Conservation (phyloP, 1,140 invertebrate species). For the Drosophila setifemur region DNA sequence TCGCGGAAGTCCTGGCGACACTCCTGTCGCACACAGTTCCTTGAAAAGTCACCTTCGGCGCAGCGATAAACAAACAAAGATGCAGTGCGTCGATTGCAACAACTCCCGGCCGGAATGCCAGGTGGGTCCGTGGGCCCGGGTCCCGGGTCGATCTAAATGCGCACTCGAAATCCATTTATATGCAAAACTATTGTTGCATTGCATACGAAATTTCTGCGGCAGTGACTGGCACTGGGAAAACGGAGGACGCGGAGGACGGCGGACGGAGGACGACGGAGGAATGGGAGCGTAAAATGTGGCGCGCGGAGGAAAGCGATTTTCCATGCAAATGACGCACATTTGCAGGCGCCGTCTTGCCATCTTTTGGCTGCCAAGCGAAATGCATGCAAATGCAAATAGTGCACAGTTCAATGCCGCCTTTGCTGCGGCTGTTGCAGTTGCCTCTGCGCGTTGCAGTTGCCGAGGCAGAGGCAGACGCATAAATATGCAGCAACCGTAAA, state of each 20-base stretch:
- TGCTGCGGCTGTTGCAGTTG: slow-evolving; percentile 37
- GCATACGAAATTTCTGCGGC: slow-evolving; percentile 75
- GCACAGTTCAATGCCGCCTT: slow-evolving; percentile 60
- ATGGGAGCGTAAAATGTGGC: slow-evolving; percentile 44
- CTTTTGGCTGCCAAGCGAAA: slow-evolving; percentile 71
- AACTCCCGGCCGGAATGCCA: slow-evolving; percentile 1
- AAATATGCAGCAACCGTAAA: slow-evolving; percentile 62
- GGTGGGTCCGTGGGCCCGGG: slow-evolving; percentile 35
- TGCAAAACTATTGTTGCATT: slow-evolving; percentile 82
- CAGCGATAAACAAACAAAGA: slow-evolving; percentile 60
- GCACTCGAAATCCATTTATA: slow-evolving; percentile 81
- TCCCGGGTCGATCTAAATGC: slow-evolving; percentile 75
- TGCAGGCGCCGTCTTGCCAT: slow-evolving; percentile 56
- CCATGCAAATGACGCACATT: slow-evolving; percentile 80
- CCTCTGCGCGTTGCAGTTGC: slow-evolving; percentile 36
- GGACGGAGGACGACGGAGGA: slow-evolving; percentile 31
- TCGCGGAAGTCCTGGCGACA: slow-evolving; percentile 37
- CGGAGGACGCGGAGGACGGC: slow-evolving; percentile 6
- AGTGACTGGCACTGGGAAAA: not conserved
- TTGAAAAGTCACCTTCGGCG: slow-evolving; percentile 23
- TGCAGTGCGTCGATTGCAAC: slow-evolving; percentile 40
- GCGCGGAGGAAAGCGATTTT: slow-evolving; percentile 63
- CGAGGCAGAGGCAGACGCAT: slow-evolving; percentile 79
- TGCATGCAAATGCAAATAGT: slow-evolving; percentile 75
- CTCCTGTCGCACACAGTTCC: not conserved